Evolutionary conservation across 30 jellyfish, hydroid and myxozoan species (phyloP).

Genomic region (Chrysaora quinquecirrha): DNA sequence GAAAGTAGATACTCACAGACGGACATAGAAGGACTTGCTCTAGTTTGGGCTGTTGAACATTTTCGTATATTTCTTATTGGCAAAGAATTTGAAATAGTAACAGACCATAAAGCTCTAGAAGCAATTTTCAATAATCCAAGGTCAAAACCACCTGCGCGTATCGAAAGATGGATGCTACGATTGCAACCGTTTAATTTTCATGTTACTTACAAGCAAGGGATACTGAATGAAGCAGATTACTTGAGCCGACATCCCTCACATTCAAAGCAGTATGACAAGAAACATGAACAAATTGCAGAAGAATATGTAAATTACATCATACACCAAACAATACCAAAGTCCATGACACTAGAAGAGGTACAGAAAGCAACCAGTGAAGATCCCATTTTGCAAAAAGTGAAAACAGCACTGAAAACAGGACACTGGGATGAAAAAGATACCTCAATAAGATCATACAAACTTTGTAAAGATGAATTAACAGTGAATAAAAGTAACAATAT

Average conservation of each 20-base stretch:
- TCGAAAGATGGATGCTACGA: constrained; percentile 9
- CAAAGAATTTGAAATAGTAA: constrained; percentile 11
- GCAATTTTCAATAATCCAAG: constrained; percentile 15
- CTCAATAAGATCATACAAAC: background rate
- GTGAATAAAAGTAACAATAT: too few species aligned
- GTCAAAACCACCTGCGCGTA: constrained; percentile 20
- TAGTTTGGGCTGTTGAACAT: constrained; percentile 33
- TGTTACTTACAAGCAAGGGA: constrained; percentile 21
- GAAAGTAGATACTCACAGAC: constrained; percentile 8
- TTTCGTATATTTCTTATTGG: constrained; percentile 4
- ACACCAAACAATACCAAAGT: constrained; percentile 11
- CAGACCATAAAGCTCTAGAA: constrained; percentile 37
- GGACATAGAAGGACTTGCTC: constrained; percentile 34
- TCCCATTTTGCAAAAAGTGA: background rate
- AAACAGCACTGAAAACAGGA: constrained; percentile 1
- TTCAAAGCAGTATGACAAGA: background rate
- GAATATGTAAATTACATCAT: constrained; percentile 25
- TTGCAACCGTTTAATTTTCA: constrained; percentile 31
- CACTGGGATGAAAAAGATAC: background rate
- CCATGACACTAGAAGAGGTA: constrained; percentile 16
- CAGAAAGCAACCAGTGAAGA: constrained; percentile 7
- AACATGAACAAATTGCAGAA: constrained; percentile 14
- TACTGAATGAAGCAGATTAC: constrained; percentile 29
- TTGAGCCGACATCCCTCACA: constrained; percentile 30
- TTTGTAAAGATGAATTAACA: background rate